Evolutionary conservation across 1,140 invertebrate species (phyloP).

Genomic region (Anastrepha ludens): DNA sequence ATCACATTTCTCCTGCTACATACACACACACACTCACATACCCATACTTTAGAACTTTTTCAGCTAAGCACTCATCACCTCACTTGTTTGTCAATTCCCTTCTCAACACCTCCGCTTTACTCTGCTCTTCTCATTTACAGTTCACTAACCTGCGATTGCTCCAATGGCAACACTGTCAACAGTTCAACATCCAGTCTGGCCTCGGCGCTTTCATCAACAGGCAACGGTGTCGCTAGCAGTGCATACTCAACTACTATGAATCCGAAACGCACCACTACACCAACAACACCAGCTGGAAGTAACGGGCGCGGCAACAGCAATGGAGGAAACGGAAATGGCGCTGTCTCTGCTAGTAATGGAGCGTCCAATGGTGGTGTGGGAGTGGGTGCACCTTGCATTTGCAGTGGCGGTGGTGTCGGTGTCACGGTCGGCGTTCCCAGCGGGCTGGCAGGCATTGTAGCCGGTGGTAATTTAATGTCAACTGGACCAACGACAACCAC

Average conservation of each 20-base stretch:
- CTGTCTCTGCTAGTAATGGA: slow-evolving; percentile 66
- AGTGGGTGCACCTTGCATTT: slow-evolving; percentile 53
- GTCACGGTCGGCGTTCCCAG: slow-evolving; percentile 44
- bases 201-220: slow-evolving; percentile 48
- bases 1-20: slow-evolving; percentile 24
- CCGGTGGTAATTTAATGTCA: slow-evolving; percentile 70
- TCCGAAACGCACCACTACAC: slow-evolving; percentile 71
- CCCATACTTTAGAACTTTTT: neutral
- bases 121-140: slow-evolving; percentile 59
- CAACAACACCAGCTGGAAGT: slow-evolving; percentile 69
- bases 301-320: slow-evolving; percentile 65
- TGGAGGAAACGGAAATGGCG: slow-evolving; percentile 72
- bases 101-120: slow-evolving; percentile 15
- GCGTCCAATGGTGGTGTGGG: slow-evolving; percentile 60
- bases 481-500: slow-evolving; percentile 72
- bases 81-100: slow-evolving; percentile 20
- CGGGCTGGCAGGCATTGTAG: slow-evolving; percentile 66
- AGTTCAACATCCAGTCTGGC: slow-evolving; percentile 69
- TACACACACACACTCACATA: neutral
- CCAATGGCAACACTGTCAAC: slow-evolving; percentile 76
- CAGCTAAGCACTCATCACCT: neutral
- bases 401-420: slow-evolving; percentile 55
- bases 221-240: slow-evolving; percentile 60
- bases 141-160: slow-evolving; percentile 74
- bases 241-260: slow-evolving; percentile 72